These are phyloP conservation scores for Galeopterus variegatus DNA, from an alignment of 2,113 vertebrate species.

Conservation along the genomic window DNA sequence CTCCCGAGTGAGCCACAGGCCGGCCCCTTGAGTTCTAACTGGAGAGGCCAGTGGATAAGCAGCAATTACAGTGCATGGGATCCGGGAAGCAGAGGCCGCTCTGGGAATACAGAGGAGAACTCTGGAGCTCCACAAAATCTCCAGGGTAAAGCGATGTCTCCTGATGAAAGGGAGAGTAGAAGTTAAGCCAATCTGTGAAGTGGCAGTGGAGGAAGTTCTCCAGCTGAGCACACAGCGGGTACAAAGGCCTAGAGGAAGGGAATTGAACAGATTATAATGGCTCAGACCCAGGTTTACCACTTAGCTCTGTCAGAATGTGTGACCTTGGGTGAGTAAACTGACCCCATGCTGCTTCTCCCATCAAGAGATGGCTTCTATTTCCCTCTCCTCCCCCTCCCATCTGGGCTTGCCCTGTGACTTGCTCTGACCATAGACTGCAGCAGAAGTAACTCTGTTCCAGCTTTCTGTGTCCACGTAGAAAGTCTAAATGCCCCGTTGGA, in stretches of 20 bases:
- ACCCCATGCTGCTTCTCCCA: too few relatives aligned
- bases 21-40: background rate
- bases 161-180: background rate
- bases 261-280: background rate
- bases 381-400: background rate
- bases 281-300: background rate
- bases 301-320: background rate
- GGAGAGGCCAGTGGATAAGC: background rate
- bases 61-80: too few relatives aligned
- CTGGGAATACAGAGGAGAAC: background rate
- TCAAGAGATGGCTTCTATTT: background rate
- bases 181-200: background rate
- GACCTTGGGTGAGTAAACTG: background rate
- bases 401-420: background rate
- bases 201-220: background rate
- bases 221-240: background rate
- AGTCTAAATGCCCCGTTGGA: accelerated
- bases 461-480: too few relatives aligned
- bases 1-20: too few relatives aligned
- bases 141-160: background rate
- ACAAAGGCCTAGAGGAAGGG: background rate
- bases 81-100: background rate
- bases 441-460: background rate
- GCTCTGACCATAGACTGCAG: background rate
- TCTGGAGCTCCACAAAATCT: background rate